A percentile compares a stretch with the other conserved stretches of the same genome.
These are phyloP conservation scores for Drosophila elegans DNA, from an alignment of 1,140 invertebrate genomes.

Conservation along the genomic window DNA sequence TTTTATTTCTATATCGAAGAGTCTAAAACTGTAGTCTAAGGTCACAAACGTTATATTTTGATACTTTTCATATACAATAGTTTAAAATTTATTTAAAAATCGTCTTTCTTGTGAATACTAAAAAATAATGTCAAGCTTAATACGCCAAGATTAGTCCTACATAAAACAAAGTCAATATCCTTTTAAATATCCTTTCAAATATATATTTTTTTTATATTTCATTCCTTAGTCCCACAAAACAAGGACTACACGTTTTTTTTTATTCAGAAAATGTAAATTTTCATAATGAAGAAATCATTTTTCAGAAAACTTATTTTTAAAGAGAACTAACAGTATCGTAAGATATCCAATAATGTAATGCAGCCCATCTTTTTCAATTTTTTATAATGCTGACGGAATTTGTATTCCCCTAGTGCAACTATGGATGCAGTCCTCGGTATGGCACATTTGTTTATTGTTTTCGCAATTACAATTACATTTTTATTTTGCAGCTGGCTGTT, in stretches of 20 bases:
- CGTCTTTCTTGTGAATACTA: too few relatives aligned
- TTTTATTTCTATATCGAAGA: too few relatives aligned
- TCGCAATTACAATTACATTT: constrained; percentile 83
- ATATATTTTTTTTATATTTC: too few relatives aligned
- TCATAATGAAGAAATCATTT: not conserved
- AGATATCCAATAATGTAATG: not conserved
- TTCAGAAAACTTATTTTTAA: not conserved
- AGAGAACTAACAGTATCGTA: not conserved
- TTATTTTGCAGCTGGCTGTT: constrained; percentile 42
- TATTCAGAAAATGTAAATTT: not conserved
- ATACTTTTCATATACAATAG: too few relatives aligned
- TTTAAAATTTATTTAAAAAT: too few relatives aligned
- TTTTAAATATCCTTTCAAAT: too few relatives aligned
- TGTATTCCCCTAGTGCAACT: constrained; percentile 66
- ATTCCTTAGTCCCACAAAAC: too few relatives aligned
- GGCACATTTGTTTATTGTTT: constrained; percentile 83
- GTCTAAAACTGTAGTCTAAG: too few relatives aligned
- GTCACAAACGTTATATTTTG: too few relatives aligned
- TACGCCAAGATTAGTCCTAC: too few relatives aligned
- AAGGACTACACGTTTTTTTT: not conserved
- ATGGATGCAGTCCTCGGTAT: constrained; percentile 51
- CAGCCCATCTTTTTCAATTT: not conserved
- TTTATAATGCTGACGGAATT: constrained; percentile 18
- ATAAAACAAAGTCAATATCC: too few relatives aligned
- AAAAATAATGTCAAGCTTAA: too few relatives aligned